Percentiles rank a stretch among this genome's conserved stretches.
Evolutionary conservation across 2,113 vertebrate species (phyloP).

Genomic region (Osmerus mordax): DNA sequence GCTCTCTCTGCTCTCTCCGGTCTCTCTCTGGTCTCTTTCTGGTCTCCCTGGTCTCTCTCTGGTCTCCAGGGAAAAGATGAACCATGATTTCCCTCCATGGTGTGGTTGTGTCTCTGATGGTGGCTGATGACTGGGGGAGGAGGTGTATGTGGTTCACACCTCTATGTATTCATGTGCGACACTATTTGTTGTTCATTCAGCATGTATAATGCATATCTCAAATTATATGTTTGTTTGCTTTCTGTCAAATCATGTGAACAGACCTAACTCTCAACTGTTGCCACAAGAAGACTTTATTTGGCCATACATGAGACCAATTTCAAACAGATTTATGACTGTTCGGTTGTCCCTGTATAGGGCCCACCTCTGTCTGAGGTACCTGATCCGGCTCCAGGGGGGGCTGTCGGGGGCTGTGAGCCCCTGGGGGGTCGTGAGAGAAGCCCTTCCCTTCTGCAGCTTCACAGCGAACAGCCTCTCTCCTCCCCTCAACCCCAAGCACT

Average conservation of each 20-base stretch:
- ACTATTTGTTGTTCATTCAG: slow-evolving; percentile 50
- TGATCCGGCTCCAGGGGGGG: slow-evolving; percentile 26
- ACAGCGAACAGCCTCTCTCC: no score
- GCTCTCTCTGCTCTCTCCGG: not conserved
- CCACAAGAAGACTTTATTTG: slow-evolving; percentile 56
- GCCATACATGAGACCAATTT: slow-evolving; percentile 61
- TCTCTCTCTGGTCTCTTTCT: not conserved
- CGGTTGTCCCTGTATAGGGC: slow-evolving; percentile 61
- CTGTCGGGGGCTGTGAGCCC: no score
- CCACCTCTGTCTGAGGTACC: slow-evolving; percentile 55
- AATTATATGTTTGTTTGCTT: slow-evolving; percentile 40
- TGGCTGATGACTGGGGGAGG: not conserved
- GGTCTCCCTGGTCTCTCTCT: not conserved
- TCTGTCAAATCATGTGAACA: slow-evolving; percentile 21
- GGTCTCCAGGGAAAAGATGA: slow-evolving; percentile 48
- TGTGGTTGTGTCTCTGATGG: slow-evolving; percentile 5
- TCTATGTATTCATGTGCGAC: slow-evolving; percentile 21
- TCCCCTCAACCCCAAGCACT: slow-evolving; percentile 30
- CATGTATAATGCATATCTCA: slow-evolving; percentile 63
- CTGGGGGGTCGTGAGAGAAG: no score
- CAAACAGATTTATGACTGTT: slow-evolving; percentile 67
- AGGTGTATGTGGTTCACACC: not conserved
- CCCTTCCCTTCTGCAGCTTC: no score
- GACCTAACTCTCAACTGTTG: slow-evolving; percentile 45
- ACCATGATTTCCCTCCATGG: slow-evolving; percentile 54